A percentile compares a stretch with the other conserved stretches of the same genome.
Conservation (phyloP, 2,888 invertebrate genomes). For the Orthonevra nobilis region DNA sequence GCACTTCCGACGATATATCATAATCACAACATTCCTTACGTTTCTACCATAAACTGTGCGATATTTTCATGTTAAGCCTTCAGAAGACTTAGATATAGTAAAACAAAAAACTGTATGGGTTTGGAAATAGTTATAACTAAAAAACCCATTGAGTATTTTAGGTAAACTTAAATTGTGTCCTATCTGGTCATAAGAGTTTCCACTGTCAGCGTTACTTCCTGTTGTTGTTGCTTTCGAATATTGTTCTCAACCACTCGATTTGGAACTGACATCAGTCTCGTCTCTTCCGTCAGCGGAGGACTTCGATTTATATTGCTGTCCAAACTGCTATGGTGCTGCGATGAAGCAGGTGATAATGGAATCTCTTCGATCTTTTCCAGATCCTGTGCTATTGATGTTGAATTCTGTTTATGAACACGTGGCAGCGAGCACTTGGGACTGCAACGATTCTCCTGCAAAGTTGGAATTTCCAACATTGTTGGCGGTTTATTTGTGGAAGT, state of each 20-base stretch:
- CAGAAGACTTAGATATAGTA: too few species aligned
- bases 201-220: slow-evolving; percentile 57
- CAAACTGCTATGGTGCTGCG: slow-evolving; percentile 79
- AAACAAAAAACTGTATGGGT: too few species aligned
- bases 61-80: too few species aligned
- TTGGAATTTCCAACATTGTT: slow-evolving; percentile 77
- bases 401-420: slow-evolving; percentile 84
- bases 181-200: slow-evolving; percentile 75
- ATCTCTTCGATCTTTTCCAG: slow-evolving; percentile 86
- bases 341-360: slow-evolving; percentile 81
- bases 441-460: slow-evolving; percentile 77
- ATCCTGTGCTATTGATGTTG: slow-evolving; percentile 85
- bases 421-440: slow-evolving; percentile 74
- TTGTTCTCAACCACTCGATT: slow-evolving; percentile 39
- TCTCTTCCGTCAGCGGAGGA: slow-evolving; percentile 77
- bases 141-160: slow-evolving; percentile 27
- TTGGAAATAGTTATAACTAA: too few species aligned
- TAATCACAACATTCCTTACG: too few species aligned
- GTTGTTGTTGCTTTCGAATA: slow-evolving; percentile 43
- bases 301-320: slow-evolving; percentile 79
- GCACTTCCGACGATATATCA: too few species aligned
- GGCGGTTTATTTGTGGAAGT: slow-evolving; percentile 73
- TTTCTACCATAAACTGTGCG: too few species aligned
- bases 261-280: slow-evolving; percentile 23
- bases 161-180: slow-evolving; percentile 76